These are phyloP conservation scores for Orchestia grillus DNA, from an alignment of 1,140 invertebrate species.

Conservation along the genomic window DNA sequence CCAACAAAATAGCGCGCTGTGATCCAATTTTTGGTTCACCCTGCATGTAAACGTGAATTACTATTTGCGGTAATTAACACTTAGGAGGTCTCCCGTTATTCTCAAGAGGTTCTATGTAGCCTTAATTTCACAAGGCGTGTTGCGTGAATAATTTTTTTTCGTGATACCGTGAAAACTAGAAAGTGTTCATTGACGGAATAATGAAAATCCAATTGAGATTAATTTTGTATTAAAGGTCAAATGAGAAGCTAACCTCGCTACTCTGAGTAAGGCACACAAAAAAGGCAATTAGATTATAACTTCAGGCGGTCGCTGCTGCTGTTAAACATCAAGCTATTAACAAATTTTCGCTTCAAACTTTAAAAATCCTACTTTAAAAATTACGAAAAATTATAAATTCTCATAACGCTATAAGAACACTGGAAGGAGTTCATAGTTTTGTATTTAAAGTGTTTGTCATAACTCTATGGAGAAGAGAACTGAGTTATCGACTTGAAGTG, in stretches of 20 bases:
- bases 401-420: neutral
- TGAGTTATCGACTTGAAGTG: no score
- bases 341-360: neutral
- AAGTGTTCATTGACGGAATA: neutral
- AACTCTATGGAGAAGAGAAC: no score
- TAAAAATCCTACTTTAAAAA: neutral
- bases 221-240: neutral
- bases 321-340: neutral
- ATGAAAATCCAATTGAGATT: neutral
- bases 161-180: neutral
- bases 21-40: no score
- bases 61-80: no score
- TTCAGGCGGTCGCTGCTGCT: neutral
- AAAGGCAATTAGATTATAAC: neutral
- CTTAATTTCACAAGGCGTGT: no score
- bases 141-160: no score
- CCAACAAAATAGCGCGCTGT: no score
- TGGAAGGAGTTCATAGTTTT: neutral
- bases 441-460: neutral
- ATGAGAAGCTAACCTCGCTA: neutral
- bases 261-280: neutral
- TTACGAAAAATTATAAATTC: neutral
- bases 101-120: no score
- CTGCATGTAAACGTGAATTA: no score
- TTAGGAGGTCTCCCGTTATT: no score